phyloP scores from a whole-genome alignment of 2,113 vertebrate species.

The Antigone vipio region DNA sequence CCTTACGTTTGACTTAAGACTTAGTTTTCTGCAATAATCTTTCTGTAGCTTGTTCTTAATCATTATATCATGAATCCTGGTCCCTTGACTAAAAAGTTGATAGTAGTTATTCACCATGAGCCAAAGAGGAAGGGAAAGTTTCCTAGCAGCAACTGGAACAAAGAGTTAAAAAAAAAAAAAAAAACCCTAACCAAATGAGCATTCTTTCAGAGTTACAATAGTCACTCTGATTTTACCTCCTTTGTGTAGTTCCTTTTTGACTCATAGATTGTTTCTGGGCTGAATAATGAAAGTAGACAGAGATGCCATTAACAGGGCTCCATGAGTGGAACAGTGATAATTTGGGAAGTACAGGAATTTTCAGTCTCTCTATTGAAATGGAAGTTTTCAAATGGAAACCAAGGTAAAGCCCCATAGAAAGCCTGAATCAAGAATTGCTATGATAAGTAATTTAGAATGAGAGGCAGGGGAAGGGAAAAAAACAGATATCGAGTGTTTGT shows the following conservation, averaged over 20 bases:
- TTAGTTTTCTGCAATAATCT: background rate
- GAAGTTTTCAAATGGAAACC: background rate
- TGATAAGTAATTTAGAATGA: background rate
- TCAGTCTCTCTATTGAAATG: background rate
- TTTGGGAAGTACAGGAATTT: background rate
- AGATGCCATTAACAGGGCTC: background rate
- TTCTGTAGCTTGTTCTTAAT: background rate
- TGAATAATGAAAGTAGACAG: background rate
- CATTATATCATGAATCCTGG: background rate
- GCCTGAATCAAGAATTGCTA: background rate
- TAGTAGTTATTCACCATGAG: background rate
- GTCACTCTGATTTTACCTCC: background rate
- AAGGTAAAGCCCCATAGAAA: background rate
- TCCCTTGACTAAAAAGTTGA: background rate
- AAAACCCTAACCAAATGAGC: background rate
- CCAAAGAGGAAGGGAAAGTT: background rate
- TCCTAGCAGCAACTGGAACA: background rate
- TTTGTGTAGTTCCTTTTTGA: background rate
- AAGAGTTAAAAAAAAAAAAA: background rate
- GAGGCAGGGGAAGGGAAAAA: background rate
- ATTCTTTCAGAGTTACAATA: slow-evolving; percentile 6
- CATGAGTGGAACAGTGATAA: background rate
- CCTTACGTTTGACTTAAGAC: background rate
- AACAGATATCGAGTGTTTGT: background rate
- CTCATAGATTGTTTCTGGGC: background rate